phyloP scores from a whole-genome alignment of 2,113 vertebrate species.

The Passer montanus region DNA sequence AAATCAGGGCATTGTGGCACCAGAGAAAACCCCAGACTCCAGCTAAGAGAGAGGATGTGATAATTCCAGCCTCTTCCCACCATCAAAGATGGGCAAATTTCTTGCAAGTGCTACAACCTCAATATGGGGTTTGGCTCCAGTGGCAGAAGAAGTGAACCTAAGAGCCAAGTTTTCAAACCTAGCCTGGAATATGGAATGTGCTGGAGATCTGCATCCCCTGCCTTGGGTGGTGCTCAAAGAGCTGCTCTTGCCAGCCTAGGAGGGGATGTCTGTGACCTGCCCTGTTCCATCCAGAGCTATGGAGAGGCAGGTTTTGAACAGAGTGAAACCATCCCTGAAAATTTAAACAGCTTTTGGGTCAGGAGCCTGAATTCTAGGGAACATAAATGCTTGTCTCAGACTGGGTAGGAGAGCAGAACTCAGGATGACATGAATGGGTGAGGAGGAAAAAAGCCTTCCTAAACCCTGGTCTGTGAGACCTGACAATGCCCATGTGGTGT shows the following conservation, averaged over 20 bases:
- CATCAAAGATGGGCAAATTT: not conserved
- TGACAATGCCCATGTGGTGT: rapidly evolving
- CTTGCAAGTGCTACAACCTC: not conserved
- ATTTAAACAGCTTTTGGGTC: not conserved
- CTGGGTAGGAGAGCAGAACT: not conserved
- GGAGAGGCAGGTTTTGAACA: not conserved
- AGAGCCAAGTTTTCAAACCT: not conserved
- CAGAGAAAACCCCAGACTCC: not conserved
- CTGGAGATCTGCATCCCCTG: not conserved
- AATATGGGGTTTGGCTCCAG: not conserved
- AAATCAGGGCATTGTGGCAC: not conserved
- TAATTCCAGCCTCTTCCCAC: not conserved
- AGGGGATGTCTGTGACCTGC: not conserved
- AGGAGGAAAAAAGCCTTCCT: not conserved
- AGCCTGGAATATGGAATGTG: rapidly evolving
- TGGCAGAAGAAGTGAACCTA: rapidly evolving
- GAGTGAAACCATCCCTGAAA: not conserved
- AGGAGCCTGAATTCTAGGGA: not conserved
- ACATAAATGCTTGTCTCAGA: not conserved
- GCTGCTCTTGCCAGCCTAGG: not conserved
- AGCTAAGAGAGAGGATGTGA: not conserved
- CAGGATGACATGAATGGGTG: not conserved
- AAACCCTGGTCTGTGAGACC: not conserved
- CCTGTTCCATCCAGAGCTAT: not conserved
- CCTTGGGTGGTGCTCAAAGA: not conserved